These are phyloP conservation scores for Mus spicilegus DNA, from an alignment of 2,113 vertebrate species.

Conservation along the genomic window DNA sequence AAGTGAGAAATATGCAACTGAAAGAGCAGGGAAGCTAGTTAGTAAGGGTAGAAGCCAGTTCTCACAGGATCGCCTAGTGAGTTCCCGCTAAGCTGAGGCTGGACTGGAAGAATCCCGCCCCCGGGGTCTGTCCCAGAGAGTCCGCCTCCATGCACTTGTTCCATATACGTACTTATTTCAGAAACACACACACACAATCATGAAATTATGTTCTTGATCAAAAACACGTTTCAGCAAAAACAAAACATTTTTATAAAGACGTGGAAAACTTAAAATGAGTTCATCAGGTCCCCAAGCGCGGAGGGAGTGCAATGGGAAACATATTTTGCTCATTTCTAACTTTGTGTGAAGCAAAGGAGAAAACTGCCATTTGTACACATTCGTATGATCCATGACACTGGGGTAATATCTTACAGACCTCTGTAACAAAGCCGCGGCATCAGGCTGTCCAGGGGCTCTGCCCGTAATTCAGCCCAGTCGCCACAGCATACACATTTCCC, in stretches of 20 bases:
- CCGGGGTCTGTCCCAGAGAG: not conserved
- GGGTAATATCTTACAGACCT: slow-evolving; percentile 73
- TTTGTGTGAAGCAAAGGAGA: slow-evolving; percentile 52
- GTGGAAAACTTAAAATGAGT: slow-evolving; percentile 67
- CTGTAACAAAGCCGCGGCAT: slow-evolving; percentile 46
- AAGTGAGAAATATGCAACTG: not conserved
- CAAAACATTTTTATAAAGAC: slow-evolving; percentile 61
- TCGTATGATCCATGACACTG: slow-evolving; percentile 66
- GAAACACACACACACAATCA: slow-evolving; percentile 40
- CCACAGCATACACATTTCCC: not conserved
- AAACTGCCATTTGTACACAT: slow-evolving; percentile 62
- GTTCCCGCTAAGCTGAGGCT: not conserved
- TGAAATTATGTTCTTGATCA: slow-evolving; percentile 76
- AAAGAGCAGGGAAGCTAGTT: not conserved
- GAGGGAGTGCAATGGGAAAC: slow-evolving; percentile 64
- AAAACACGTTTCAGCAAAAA: slow-evolving; percentile 72
- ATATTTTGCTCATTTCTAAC: slow-evolving; percentile 67
- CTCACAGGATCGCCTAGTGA: not conserved
- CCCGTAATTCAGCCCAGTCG: slow-evolving; percentile 52
- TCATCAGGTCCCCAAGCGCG: slow-evolving; percentile 51
- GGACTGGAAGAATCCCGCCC: not conserved
- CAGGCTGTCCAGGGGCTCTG: slow-evolving; percentile 3
- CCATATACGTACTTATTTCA: slow-evolving; percentile 62
- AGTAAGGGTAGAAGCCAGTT: not conserved
- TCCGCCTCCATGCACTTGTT: slow-evolving; percentile 47